Base-by-base conservation (phyloP, 2,888 invertebrate species). In the Alcis repandata region DNA sequence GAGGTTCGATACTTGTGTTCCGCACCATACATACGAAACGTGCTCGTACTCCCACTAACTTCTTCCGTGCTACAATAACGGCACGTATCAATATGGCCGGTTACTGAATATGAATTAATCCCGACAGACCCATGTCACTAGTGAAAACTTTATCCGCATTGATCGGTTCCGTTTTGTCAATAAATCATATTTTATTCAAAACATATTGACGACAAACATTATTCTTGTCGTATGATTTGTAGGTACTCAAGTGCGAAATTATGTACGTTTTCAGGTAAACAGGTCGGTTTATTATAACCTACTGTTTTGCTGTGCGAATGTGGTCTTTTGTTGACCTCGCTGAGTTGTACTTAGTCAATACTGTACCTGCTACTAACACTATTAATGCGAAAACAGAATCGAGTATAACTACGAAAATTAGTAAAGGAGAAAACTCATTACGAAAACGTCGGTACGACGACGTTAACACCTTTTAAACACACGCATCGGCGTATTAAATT, bases 1-100 rank as follows among this genome's bases (percentile, higher is more conserved):
- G 91, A 90, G 88, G 88, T 86, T 88, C 85, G 72, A 87, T 88
- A 86, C 83, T 77, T 73, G 79, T 57, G 58, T 60, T 48, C 27
- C 32, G 32, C 32, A 45, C 40, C 59, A 58, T 58, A 49, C 43
- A 51, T 13, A 36, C 41, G n/a, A 13, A 52, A 48, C 36, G 52
- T 17, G 57, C 19, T 36, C 15, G n/a, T 49, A 43, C n/a, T 40
- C 15, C 27, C 54, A 20, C n/a, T 38, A 19, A 33, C 33, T 27
- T 22, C 22, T 46, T 46, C 19, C 51, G n/a, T 27, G 15, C 17
- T n/a, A 40, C 13, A 32, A 41, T 41, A 49, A 15, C 38, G 1
- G 9, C 33, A 15, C 41, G 22, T 57, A 20, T 46, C 36, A 36
- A 32, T 32, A 33, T 19, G 11, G 17, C 15, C 17, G 17, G 49